Base-by-base conservation (phyloP, 2,113 vertebrate species). In the Romanogobio albipinnatus region DNA sequence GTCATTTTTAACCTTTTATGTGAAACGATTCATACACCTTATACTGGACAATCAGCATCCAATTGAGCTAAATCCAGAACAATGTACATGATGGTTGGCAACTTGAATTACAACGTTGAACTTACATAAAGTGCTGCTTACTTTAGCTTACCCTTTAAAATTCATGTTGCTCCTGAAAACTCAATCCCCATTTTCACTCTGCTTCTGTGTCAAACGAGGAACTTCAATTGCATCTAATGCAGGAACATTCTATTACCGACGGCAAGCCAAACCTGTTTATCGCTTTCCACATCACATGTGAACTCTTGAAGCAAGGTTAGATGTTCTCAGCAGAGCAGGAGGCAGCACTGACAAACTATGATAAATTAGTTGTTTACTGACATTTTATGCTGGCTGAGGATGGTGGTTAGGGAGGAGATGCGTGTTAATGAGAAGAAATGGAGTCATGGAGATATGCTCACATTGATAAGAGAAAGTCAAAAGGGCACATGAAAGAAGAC, bases 341-440 rank as follows among this genome's bases (percentile, higher is more conserved):
- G 58, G 58, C 76, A 62, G 58, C 22, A 39, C 77, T 80, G 77
- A 80, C 77, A 80, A 80, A 64, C 39, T 80, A 64, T 80, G 77
- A 80, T 80, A 80, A 62, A 80, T 80, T 80, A 47, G 77, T 80
- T 80, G 77, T 80, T 80, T 80, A 80, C 59, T 80, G 77, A 80
- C 77, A 80, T 80, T 80, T 80, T 64, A 62, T 80, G 39, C 36
- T 47, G 77, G 77, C 77, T 80, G 77, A 80, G 39, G 58, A 80
- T 64, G 77, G n/a, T 17, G 77, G 14, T 80, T 64, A 47, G 59
- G 39, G 77, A 62, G 77, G 58, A 64, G 58, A 80, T 47, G 58
- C 10, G 58, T 47, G 77, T 80, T 80, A 80, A 80, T 80, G 77
- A 80, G 77, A 47, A 4, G 58, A 45, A 64, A 62, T 45, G 26